These are phyloP conservation scores for Sternarchorhynchus goeldii DNA, from an alignment of 2,797 vertebrate genomes.

Conservation along the genomic window DNA sequence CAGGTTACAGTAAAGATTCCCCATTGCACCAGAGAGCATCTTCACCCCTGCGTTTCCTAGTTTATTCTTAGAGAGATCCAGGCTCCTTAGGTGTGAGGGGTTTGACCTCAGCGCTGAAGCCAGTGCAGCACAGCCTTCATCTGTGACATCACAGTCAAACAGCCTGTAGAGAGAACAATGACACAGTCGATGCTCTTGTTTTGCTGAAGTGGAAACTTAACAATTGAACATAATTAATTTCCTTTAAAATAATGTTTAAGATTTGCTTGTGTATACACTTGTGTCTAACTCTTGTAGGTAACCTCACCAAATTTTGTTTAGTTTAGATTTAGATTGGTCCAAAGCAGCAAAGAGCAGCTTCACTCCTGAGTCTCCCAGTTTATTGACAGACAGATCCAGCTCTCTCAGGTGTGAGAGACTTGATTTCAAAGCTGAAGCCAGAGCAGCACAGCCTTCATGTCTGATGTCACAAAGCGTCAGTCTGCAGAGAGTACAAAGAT, in stretches of 20 bases:
- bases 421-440: no score
- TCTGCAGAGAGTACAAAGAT: no score
- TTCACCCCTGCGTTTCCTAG: conserved; percentile 1
- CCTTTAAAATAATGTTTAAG: no score
- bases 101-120: neutral
- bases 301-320: neutral
- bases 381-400: neutral
- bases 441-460: no score
- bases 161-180: neutral
- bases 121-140: conserved; percentile 25
- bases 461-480: no score
- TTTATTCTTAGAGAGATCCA: neutral
- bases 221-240: no score
- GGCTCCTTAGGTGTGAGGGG: conserved; percentile 5
- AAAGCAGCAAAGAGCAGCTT: no score
- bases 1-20: neutral
- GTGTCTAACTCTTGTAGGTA: no score
- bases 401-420: neutral
- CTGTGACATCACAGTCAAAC: rapidly evolving
- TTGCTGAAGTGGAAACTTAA: no score
- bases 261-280: no score
- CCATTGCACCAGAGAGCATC: neutral
- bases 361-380: neutral
- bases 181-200: no score
- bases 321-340: neutral